phyloP scores from a whole-genome alignment of 2,797 vertebrate genomes.

The Gymnothorax javanicus region DNA sequence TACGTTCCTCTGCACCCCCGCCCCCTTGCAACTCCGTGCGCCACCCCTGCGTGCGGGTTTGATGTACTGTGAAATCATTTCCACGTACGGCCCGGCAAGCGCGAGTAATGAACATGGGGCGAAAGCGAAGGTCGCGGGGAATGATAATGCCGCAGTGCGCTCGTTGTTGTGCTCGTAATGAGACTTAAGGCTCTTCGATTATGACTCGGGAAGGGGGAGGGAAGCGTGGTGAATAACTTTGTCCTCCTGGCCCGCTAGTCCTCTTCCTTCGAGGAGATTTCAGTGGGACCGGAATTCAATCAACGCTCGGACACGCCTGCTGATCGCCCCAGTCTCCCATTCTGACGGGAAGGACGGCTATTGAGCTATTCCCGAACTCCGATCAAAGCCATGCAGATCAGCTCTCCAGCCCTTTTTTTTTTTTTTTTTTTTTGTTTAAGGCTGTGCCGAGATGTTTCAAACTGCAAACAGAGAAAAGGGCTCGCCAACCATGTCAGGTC shows the following conservation, averaged over 20 bases:
- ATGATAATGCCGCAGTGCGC: constrained; percentile 58
- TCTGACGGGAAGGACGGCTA: constrained; percentile 26
- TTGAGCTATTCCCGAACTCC: constrained; percentile 20
- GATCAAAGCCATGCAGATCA: neutral
- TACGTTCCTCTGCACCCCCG: neutral
- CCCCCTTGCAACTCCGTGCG: neutral
- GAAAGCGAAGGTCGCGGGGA: constrained; percentile 61
- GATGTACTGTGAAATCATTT: constrained; percentile 68
- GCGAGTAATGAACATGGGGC: constrained; percentile 61
- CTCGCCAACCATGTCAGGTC: too few relatives aligned
- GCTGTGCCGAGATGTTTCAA: too few relatives aligned
- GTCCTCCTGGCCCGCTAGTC: too few relatives aligned
- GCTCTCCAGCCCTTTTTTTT: too few relatives aligned
- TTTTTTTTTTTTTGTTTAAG: too few relatives aligned
- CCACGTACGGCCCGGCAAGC: constrained; percentile 41
- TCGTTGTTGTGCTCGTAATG: constrained; percentile 66
- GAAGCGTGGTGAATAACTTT: neutral
- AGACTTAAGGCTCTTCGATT: constrained; percentile 52
- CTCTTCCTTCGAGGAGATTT: constrained; percentile 18
- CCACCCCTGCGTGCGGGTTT: constrained; percentile 57
- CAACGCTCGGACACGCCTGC: constrained; percentile 8
- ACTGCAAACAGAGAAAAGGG: too few relatives aligned
- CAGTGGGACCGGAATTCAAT: constrained; percentile 28
- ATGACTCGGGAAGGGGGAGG: constrained; percentile 27
- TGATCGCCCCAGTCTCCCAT: constrained; percentile 17